phyloP scores from a whole-genome alignment of 2,797 vertebrate genomes.

The Chaenodraco wilsoni region DNA sequence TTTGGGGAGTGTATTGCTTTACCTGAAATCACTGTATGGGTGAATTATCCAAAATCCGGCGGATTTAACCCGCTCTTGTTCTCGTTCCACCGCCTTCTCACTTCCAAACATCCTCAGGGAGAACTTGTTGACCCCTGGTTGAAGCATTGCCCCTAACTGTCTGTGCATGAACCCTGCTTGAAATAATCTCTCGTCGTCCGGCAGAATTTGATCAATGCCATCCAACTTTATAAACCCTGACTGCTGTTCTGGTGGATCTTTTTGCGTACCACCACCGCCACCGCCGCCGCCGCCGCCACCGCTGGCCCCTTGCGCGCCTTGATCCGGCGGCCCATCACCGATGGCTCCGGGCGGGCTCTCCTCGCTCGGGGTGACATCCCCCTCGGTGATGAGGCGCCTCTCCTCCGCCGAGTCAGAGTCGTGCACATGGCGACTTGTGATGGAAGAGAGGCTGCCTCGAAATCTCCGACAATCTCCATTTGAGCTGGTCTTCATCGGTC shows the following conservation, averaged over 20 bases:
- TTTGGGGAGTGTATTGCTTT: conserved; percentile 56
- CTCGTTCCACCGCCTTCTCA: conserved; percentile 98
- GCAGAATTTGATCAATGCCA: conserved; percentile 91
- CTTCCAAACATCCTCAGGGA: conserved; percentile 99
- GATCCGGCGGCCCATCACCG: conserved; percentile 76
- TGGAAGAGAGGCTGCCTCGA: conserved; percentile 94
- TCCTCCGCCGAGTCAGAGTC: conserved; percentile 91
- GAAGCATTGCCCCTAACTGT: conserved; percentile 97
- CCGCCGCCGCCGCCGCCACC: conserved; percentile 72
- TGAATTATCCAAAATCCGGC: conserved; percentile 99
- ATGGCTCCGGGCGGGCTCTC: conserved; percentile 86
- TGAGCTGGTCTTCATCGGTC: conserved; percentile 89
- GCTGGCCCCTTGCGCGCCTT: conserved; percentile 76
- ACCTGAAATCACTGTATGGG: conserved; percentile 99
- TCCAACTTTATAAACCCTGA: conserved; percentile 91
- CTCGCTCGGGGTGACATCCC: conserved; percentile 86
- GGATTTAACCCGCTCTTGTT: conserved; percentile 97
- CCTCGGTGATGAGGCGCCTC: conserved; percentile 88
- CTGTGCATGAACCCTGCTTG: conserved; percentile 97
- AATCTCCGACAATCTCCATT: conserved; percentile 97
- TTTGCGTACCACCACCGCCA: conserved; percentile 72
- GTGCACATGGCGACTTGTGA: conserved; percentile 92
- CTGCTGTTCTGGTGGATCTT: conserved; percentile 82
- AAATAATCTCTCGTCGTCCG: conserved; percentile 92
- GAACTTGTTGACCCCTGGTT: conserved; percentile 99